Evolutionary conservation across 2,113 vertebrate species (phyloP).

Genomic region (Smithornis capensis): DNA sequence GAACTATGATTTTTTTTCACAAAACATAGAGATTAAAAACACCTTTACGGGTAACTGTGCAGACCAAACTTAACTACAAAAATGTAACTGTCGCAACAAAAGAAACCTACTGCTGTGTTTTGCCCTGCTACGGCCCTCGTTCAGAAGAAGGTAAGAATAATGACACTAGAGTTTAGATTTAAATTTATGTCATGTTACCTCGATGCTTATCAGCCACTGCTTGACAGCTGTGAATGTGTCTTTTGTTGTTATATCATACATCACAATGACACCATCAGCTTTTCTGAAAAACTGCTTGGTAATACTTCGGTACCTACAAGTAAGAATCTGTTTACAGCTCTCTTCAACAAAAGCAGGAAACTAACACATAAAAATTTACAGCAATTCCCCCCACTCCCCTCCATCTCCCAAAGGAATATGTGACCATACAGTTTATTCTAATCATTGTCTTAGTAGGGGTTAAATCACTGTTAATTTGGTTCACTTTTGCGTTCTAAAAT

Average conservation of each 20-base stretch:
- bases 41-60: not conserved
- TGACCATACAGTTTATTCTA: not conserved
- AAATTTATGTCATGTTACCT: conserved; percentile 70
- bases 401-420: not conserved
- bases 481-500: not conserved
- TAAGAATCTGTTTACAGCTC: not conserved
- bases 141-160: not conserved
- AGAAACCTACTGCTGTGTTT: not conserved
- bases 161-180: not conserved
- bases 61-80: not conserved
- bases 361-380: not conserved
- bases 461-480: not conserved
- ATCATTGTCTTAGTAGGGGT: not conserved
- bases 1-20: not conserved
- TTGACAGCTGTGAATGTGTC: conserved; percentile 83
- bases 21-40: not conserved
- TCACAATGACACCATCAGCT: conserved; percentile 88
- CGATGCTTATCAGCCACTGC: conserved; percentile 85
- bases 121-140: not conserved
- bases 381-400: not conserved
- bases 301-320: conserved; percentile 86
- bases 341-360: not conserved
- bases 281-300: conserved; percentile 96
- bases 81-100: not conserved
- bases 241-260: conserved; percentile 87